Percentiles rank a stretch among this genome's conserved stretches.
phyloP scores from a whole-genome alignment of 2,888 invertebrate genomes.

The Therioaphis trifolii region DNA sequence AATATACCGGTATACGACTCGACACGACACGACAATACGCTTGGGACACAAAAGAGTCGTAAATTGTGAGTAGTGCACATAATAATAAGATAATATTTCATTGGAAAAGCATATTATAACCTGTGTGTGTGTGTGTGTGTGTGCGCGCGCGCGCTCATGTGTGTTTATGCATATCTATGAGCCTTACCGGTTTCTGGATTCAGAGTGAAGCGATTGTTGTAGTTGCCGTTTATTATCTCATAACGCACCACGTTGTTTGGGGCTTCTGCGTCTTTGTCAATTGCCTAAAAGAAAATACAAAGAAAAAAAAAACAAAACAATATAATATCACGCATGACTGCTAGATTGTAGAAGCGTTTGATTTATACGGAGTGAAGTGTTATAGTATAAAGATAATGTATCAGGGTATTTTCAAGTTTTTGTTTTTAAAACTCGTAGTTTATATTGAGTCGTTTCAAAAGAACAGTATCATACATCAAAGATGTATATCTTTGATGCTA shows the following conservation, averaged over 20 bases:
- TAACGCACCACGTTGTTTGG: constrained; percentile 89
- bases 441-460: background rate
- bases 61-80: constrained; percentile 47
- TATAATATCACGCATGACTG: background rate
- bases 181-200: constrained; percentile 78
- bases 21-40: constrained; percentile 34
- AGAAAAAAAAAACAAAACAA: constrained; percentile 35
- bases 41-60: constrained; percentile 54
- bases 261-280: constrained; percentile 83
- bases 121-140: background rate
- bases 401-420: background rate
- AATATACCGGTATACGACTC: background rate
- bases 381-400: background rate
- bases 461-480: background rate
- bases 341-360: background rate
- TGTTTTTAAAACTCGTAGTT: background rate
- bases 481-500: background rate
- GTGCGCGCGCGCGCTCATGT: background rate
- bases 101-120: constrained; percentile 4
- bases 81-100: constrained; percentile 61
- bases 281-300: constrained; percentile 72
- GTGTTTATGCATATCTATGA: constrained; percentile 47
- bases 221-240: constrained; percentile 82
- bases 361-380: constrained; percentile 27
- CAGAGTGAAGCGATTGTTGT: constrained; percentile 79